Conservation (phyloP, 2,888 invertebrate species). For the Amphipoea lucens region DNA sequence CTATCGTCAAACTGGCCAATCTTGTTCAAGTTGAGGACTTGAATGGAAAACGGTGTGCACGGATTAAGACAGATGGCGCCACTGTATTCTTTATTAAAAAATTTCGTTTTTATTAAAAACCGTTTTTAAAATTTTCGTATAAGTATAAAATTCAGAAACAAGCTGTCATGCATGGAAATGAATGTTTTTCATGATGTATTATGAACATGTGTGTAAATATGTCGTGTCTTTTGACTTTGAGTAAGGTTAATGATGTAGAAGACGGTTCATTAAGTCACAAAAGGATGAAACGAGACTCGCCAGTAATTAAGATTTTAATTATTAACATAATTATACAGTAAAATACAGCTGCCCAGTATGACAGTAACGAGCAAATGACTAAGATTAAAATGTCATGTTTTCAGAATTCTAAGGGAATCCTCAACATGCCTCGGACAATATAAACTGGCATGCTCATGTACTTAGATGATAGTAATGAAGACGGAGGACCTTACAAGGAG, state of each 20-base stretch:
- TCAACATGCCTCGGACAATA: background rate
- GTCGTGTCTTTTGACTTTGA: slow-evolving; percentile 52
- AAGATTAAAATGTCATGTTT: slow-evolving; percentile 17
- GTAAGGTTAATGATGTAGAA: slow-evolving; percentile 65
- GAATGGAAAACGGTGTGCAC: slow-evolving; percentile 9
- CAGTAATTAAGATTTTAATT: slow-evolving; percentile 58
- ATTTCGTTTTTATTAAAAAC: background rate
- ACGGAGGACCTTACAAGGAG: background rate
- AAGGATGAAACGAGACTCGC: slow-evolving; percentile 50
- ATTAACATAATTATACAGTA: slow-evolving; percentile 33
- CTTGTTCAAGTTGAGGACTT: slow-evolving; percentile 31
- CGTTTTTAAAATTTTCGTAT: background rate
- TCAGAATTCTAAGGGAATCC: background rate
- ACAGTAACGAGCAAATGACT: slow-evolving; percentile 10
- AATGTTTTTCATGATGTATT: background rate
- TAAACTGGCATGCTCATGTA: background rate
- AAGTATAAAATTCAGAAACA: background rate
- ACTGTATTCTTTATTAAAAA: slow-evolving; percentile 9
- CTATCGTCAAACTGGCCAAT: slow-evolving; percentile 1
- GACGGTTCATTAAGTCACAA: slow-evolving; percentile 63
- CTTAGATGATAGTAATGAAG: background rate
- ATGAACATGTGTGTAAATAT: background rate
- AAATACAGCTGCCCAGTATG: slow-evolving; percentile 6
- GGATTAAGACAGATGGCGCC: slow-evolving; percentile 42
- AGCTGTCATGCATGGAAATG: background rate